Base-by-base conservation (phyloP, 2,113 vertebrate genomes). In the Prunella fulvescens region DNA sequence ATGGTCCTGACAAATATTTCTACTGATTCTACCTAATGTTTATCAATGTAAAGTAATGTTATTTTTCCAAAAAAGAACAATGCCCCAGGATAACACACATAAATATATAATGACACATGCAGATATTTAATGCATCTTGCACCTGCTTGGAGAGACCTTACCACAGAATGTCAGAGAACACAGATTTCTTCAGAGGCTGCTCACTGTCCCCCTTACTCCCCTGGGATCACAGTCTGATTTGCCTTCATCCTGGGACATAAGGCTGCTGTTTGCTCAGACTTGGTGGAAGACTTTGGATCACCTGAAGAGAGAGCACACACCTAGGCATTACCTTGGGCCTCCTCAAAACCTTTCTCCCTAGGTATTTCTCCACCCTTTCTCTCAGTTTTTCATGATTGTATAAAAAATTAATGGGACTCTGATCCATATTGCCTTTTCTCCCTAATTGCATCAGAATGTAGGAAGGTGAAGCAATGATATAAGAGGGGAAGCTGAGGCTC, bases 381-480 rank as follows among this genome's bases (percentile, higher is more conserved):
- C 53, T 40, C 69, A 67, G 72, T 29, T 78, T 64, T 92, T 72
- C 11, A 17, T 65, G 86, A 29, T 10, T 93, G 29, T 24, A 95
- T 89, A 48, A 94, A 95, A 96, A 94, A 93, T 81, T 83, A 83
- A 81, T 93, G 81, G 44, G 61, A 74, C 42, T 82, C n/a, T 87
- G 78, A 92, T 69, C 40, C 1, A 0, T 80, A 86, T 74, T 88
- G 72, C 45, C 53, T 91, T 96, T 91, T 84, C 37, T 94, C 12
- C 42, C 82, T 96, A 96, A 96, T 95, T 94, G 19, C 82, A 95
- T 96, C 83, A 96, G 40, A 77, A 45, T 54, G 25, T 64, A 78
- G 25, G 90, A 83, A 90, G 44, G 65, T 72, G 61, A 93, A 94
- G 29, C 47, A 86, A 61, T 77, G 81, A 70, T 83, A 81, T 64